Percentiles rank a stretch among this genome's conserved stretches.
Evolutionary conservation across 2,888 invertebrate species (phyloP).

Genomic region (Lutraria lutraria): DNA sequence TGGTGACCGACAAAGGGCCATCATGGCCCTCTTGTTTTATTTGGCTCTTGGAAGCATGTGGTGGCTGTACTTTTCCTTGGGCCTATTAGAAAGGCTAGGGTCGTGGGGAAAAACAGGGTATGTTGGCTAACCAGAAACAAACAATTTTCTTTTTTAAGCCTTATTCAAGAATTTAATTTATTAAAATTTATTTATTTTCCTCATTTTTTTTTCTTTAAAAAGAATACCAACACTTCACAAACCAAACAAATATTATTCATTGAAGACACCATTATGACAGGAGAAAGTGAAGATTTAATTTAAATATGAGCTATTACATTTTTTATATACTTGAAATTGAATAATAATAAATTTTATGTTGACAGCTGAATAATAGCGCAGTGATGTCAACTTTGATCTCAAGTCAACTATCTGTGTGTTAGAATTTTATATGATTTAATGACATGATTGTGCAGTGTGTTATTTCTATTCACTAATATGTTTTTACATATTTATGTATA

Average conservation of each 20-base stretch:
- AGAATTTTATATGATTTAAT: background rate
- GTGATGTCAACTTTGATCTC: background rate
- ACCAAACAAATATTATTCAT: background rate
- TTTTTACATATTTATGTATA: too few relatives aligned
- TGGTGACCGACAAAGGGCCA: too few relatives aligned
- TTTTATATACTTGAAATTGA: conserved; percentile 6
- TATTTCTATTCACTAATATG: background rate
- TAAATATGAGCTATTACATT: background rate
- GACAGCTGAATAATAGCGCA: background rate
- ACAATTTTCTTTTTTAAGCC: too few relatives aligned
- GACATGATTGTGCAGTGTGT: background rate
- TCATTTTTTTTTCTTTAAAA: background rate
- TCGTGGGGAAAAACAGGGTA: too few relatives aligned
- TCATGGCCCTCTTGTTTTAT: too few relatives aligned
- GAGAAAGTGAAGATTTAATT: background rate
- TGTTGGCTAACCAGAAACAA: too few relatives aligned
- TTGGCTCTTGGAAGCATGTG: too few relatives aligned
- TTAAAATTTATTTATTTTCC: background rate
- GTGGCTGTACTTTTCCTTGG: too few relatives aligned
- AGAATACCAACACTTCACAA: background rate
- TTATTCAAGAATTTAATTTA: background rate
- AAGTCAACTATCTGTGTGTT: background rate
- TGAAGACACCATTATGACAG: background rate
- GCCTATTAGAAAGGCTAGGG: too few relatives aligned
- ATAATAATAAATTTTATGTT: background rate